Evolutionary conservation across 1,140 invertebrate genomes (phyloP).

Genomic region (Cherax destructor): DNA sequence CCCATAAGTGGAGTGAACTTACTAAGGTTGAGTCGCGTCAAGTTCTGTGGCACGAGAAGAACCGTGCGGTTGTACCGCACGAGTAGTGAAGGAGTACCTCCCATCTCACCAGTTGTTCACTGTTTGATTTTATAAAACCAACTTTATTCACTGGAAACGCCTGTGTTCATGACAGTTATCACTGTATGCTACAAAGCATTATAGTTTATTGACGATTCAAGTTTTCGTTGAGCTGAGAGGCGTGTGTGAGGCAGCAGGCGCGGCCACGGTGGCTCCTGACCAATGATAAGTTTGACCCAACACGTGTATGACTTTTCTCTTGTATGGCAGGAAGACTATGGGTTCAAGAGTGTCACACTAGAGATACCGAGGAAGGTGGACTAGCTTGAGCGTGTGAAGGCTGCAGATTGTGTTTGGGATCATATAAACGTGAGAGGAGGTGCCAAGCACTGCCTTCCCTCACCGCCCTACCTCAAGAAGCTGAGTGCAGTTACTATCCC

Average conservation of each 20-base stretch:
- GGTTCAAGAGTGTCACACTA: neutral
- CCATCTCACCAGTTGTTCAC: too few relatives aligned
- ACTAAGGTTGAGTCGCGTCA: constrained; percentile 12
- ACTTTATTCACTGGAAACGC: too few relatives aligned
- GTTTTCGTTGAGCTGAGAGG: too few relatives aligned
- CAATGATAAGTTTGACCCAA: too few relatives aligned
- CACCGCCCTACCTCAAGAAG: neutral
- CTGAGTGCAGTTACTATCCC: too few relatives aligned
- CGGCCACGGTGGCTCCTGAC: too few relatives aligned
- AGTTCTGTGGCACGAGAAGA: neutral
- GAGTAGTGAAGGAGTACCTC: neutral
- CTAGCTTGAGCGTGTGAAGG: neutral
- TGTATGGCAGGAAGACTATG: neutral
- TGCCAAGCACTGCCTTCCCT: too few relatives aligned
- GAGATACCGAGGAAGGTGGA: neutral
- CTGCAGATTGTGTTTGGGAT: neutral
- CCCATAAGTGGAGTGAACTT: neutral
- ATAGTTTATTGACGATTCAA: too few relatives aligned
- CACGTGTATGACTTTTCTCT: neutral
- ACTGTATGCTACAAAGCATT: too few relatives aligned
- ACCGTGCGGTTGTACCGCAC: constrained; percentile 26
- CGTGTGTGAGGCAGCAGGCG: too few relatives aligned
- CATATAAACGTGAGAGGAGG: neutral
- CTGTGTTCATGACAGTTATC: too few relatives aligned
- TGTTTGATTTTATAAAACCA: too few relatives aligned